A percentile compares a stretch with the other conserved stretches of the same genome.
Evolutionary conservation across 2,113 vertebrate genomes (phyloP).

Genomic region (Lipotes vexillifer): DNA sequence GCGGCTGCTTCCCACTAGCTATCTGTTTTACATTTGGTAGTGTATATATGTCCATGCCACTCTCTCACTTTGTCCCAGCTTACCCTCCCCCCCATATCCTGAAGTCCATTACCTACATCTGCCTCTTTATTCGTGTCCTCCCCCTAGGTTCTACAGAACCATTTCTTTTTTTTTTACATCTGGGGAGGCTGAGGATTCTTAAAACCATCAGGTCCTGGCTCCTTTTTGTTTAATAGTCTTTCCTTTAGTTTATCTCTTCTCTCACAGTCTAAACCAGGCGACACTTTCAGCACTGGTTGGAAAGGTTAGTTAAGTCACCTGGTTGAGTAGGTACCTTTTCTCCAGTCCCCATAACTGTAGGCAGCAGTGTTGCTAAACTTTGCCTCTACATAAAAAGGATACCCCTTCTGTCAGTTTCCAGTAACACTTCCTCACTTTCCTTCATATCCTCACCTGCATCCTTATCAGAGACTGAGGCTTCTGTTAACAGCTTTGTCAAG

Average conservation of each 20-base stretch:
- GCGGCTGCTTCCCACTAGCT: no score
- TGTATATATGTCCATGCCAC: no score
- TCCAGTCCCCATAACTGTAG: rapidly evolving
- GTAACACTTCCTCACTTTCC: not conserved
- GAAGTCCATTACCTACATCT: rapidly evolving
- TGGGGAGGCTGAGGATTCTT: not conserved
- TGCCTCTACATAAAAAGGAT: not conserved
- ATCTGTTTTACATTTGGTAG: no score
- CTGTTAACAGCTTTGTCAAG: not conserved
- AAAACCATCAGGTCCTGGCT: not conserved
- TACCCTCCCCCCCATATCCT: no score
- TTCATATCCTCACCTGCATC: not conserved
- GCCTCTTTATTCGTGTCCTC: no score
- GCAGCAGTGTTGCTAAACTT: not conserved
- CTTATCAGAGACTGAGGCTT: not conserved
- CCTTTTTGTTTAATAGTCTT: not conserved
- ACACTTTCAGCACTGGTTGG: not conserved
- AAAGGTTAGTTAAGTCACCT: not conserved
- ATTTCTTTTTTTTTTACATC: not conserved
- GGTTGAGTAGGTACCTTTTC: not conserved
- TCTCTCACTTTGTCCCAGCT: no score
- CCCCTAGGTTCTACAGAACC: not conserved
- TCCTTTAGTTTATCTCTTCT: not conserved
- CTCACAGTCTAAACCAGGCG: not conserved
- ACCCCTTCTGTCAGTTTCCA: not conserved